phyloP scores from a whole-genome alignment of 2,888 invertebrate species.

The Panzeria rudis region DNA sequence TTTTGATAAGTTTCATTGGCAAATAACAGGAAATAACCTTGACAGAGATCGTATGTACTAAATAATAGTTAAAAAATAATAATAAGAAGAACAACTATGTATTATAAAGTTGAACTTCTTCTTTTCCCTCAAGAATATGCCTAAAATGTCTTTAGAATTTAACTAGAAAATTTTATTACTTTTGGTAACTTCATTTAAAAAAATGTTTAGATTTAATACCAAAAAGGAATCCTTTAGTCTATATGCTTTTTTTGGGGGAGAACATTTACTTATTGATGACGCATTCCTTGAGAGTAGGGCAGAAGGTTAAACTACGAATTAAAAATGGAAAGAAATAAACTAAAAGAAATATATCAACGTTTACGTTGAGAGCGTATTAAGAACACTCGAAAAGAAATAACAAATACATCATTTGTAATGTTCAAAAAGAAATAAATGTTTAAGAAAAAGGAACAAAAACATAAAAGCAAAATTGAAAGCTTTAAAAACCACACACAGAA shows the following conservation, averaged over 20 bases:
- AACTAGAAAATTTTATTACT: neutral
- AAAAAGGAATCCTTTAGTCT: constrained; percentile 41
- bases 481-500: constrained; percentile 30
- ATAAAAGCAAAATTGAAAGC: constrained; percentile 25
- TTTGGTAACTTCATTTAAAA: neutral
- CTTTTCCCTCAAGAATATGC: neutral
- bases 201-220: neutral
- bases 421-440: neutral
- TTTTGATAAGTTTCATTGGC: constrained; percentile 56
- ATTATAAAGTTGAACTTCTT: neutral
- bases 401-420: constrained; percentile 45
- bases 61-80: constrained; percentile 76
- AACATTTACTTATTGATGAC: constrained; percentile 78
- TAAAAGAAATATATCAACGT: constrained; percentile 33
- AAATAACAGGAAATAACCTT: constrained; percentile 77
- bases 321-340: constrained; percentile 27
- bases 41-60: constrained; percentile 76
- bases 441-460: constrained; percentile 8
- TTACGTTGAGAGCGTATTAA: constrained; percentile 49
- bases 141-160: neutral
- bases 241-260: constrained; percentile 50
- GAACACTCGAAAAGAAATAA: constrained; percentile 55
- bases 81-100: constrained; percentile 75
- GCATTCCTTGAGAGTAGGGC: constrained; percentile 81
- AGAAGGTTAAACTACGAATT: constrained; percentile 79